Base-by-base conservation (phyloP, 2,797 vertebrate genomes). In the Centropyge bicolor region DNA sequence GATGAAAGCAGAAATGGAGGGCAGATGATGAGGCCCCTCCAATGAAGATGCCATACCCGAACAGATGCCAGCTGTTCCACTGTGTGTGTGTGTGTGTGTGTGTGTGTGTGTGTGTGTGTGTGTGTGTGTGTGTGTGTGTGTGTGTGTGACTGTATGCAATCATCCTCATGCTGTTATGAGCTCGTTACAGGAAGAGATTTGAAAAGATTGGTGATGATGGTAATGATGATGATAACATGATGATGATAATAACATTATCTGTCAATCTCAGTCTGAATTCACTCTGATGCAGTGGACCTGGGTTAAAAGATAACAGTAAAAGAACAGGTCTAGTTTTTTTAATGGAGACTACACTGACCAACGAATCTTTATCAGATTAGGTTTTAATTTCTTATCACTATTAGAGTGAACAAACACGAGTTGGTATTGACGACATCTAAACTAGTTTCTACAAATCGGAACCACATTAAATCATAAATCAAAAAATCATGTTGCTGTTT, bases 181-280 rank as follows among this genome's bases (percentile, higher is more conserved):
- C 90, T 93, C 89, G 89, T 91, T 91, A 91, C 70, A 65, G 74
- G 73, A 82, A 69, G 81, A 84, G 74, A 87, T 90, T 76, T 80
- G 74, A 81, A 81, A 88, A 85, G 83, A 88, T 75, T 89, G 86
- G 84, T 83, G 85, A 80, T 87, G 86, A 90, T 89, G 87, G 84
- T 76, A 46, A 49, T 55, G 82, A 89, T 86, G 76, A 85, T 85
- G 61, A 86, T 84, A 76, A 88, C 84, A 81, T 79, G 74, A 85
- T 81, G 79, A 83, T 87, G 48, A 73, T 60, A 69, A 80, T 60
- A 78, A 86, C 46, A 63, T 65, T 76, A 78, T 83, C 78, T 84
- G 80, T 68, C 74, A 83, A 69, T 86, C 78, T 82, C 24, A 38
- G 76, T 5, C 55, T 68, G 69, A 46, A 70, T 75, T 76, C 24